Evolutionary conservation across 2,888 invertebrate species (phyloP).

Genomic region (Myathropa florea): DNA sequence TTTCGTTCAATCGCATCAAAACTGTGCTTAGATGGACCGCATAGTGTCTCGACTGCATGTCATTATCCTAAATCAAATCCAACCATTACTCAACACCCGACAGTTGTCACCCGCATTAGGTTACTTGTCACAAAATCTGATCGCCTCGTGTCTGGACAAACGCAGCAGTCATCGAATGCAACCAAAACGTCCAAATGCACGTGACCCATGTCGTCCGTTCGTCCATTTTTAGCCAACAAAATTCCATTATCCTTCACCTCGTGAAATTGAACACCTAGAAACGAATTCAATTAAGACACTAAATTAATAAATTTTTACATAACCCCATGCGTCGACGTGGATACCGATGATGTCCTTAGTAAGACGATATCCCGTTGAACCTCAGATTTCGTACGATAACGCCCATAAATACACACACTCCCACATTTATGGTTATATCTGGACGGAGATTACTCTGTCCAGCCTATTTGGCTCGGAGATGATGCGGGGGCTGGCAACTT

Average conservation of each 20-base stretch:
- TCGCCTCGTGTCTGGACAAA: no score
- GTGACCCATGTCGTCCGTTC: not conserved
- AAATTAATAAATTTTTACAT: slow-evolving; percentile 24
- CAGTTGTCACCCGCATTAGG: no score
- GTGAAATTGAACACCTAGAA: not conserved
- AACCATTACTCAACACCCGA: no score
- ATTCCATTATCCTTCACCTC: not conserved
- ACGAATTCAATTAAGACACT: slow-evolving; percentile 16
- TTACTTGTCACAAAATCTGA: not conserved
- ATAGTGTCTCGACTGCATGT: no score
- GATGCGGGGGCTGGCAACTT: not conserved
- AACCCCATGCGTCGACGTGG: not conserved
- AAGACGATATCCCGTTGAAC: slow-evolving; percentile 29
- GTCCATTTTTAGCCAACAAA: not conserved
- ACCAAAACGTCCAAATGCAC: not conserved
- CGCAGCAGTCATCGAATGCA: no score
- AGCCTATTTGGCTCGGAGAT: not conserved
- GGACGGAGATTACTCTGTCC: not conserved
- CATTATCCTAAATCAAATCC: no score
- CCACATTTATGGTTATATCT: not conserved
- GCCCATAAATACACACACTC: not conserved
- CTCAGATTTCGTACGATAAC: not conserved
- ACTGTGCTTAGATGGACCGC: no score
- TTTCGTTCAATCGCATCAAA: no score
- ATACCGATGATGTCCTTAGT: slow-evolving; percentile 20